Evolutionary conservation across 2,113 vertebrate genomes (phyloP).

Genomic region (Pygoscelis adeliae): DNA sequence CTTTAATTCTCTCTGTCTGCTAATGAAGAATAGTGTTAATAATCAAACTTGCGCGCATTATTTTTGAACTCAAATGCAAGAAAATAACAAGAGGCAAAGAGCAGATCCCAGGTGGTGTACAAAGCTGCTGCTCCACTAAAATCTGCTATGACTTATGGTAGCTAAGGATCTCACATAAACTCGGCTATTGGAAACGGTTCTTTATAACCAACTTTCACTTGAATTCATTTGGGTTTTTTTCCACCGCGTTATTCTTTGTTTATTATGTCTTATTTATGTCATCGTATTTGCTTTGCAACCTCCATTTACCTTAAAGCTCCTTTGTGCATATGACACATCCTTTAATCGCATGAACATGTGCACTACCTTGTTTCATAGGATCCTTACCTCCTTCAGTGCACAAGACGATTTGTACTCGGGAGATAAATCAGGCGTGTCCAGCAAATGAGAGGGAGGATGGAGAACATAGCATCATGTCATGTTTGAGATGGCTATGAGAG

Average conservation of each 20-base stretch:
- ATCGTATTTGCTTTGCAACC: neutral
- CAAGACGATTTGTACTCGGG: neutral
- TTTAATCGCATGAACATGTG: neutral
- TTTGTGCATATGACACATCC: neutral
- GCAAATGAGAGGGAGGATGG: neutral
- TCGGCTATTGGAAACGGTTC: neutral
- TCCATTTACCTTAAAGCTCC: neutral
- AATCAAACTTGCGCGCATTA: neutral
- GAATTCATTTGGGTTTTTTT: neutral
- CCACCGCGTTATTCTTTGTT: neutral
- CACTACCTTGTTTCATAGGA: neutral
- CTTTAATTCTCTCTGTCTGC: constrained; percentile 1
- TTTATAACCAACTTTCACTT: neutral
- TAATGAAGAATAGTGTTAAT: neutral
- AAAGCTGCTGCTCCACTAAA: neutral
- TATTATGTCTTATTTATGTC: neutral
- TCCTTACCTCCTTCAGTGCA: neutral
- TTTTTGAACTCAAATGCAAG: neutral
- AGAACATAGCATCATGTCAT: neutral
- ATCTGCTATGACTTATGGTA: neutral
- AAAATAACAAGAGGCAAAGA: neutral
- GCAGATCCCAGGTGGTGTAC: neutral
- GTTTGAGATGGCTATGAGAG: neutral
- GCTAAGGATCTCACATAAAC: neutral
- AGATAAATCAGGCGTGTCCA: neutral